Evolutionary conservation across 2,113 vertebrate genomes (phyloP), one percentile per base, ranked within the genome.

Genomic region (Mungos mungo): DNA sequence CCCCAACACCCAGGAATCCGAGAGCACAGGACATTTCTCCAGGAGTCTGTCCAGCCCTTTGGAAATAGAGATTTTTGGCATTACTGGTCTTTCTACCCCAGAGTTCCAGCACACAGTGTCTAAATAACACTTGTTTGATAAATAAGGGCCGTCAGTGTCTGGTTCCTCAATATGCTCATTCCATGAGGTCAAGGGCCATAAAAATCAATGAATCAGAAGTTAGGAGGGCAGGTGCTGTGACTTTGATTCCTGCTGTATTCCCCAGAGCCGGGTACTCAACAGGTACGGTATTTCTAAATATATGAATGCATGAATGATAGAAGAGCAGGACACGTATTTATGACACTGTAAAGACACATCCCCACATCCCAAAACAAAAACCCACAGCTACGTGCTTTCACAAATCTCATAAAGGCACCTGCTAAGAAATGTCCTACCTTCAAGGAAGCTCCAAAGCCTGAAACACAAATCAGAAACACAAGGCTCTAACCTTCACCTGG

Each of bases 121-220:
- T 41, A 68, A 88, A 31, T 81, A 77, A 65, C 25, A 23, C 57
- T 23, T 90, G 16, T 47, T 71, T 19, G 9, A 79, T 85, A 82
- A 95, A 35, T 33, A 83, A 69, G 23, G 23, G 23, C 7, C 3
- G 31, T 41, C 60, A 80, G 57, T 52, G 41, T 76, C 80, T 65
- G 33, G 18, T 74, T 79, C 69, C 76, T 85, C 66, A 85, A 54
- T 4, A 83, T n/a, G 50, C 12, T 47, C 72, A 60, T 65, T 89
- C 87, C 23, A 7, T 11, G 45, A 77, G 57, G 33, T 54, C 63
- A 23, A 50, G 7, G 29, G 31, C 74, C 83, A 94, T 52, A 82
- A 95, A 93, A 81, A 80, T 63, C 74, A 84, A 35, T 74, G 86
- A 94, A 69, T 88, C 52, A 68, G 5, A 95, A 66, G 60, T 83